Evolutionary conservation across 2,888 invertebrate species (phyloP), one percentile per base, ranked within the genome.

Genomic region (Galeruca laticollis): DNA sequence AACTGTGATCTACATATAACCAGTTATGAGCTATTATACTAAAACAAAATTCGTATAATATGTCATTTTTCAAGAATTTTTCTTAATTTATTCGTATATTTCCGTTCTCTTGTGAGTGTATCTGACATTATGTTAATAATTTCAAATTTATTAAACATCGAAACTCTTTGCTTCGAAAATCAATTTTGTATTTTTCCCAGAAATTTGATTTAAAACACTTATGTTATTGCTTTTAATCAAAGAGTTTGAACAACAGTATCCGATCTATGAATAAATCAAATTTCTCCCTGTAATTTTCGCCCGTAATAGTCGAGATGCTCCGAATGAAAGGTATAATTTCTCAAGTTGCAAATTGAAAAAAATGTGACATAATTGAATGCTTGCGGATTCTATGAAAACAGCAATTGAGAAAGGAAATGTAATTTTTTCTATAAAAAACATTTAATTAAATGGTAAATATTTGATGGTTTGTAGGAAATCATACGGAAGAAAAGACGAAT

Each of bases 291-390:
- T 47, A 18, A 47, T 47, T 47, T 47, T 47, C 47, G 5, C 47
- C 18, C 18, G 15, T 47, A 47, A 47, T 47, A 47, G 47, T 15
- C 6, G n/a, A 37, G 37, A 37, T 37, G 11, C 13, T 37, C 13
- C 15, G 47, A 47, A 47, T 47, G 15, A 47, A 47, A 47, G 47
- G 47, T 47, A 18, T 47, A 47, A 47, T 47, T 47, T 47, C 18
- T 5, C 6, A 18, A 15, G 15, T 47, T 6, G 18, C 2, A 47
- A 47, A 47, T 18, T n/a, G 47, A 47, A 47, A 47, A 47, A 47
- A 47, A 47, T 18, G 18, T 18, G 15, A 47, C 18, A 18, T 47
- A 40, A 40, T 40, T 40, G n/a, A 40, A 40, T 40, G 40, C 40
- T 40, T 40, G 40, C 40, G 40, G 40, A n/a, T 40, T 40, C n/a